Evolutionary conservation across 2,888 invertebrate genomes (phyloP).

Genomic region (Ormyrus labotus): DNA sequence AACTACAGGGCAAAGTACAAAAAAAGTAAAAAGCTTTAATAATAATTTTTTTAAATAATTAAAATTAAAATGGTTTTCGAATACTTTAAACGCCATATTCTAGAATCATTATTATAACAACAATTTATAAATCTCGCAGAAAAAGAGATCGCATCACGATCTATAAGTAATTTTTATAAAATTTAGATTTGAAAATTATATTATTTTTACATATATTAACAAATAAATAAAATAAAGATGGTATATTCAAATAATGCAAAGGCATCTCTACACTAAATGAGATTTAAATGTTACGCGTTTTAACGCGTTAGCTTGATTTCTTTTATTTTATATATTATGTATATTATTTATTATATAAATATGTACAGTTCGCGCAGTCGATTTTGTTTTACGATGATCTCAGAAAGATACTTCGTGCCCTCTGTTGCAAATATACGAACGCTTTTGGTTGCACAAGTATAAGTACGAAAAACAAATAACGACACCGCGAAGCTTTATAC

Average conservation of each 20-base stretch:
- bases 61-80: too few species aligned
- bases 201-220: background rate
- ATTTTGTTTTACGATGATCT: constrained; percentile 45
- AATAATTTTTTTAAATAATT: constrained; percentile 15
- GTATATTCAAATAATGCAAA: constrained; percentile 2
- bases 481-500: constrained; percentile 25
- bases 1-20: constrained; percentile 45
- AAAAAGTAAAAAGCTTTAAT: constrained; percentile 37
- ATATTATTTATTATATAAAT: background rate
- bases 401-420: constrained; percentile 42
- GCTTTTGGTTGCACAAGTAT: background rate
- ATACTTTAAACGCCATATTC: too few species aligned
- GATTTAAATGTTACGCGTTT: constrained; percentile 3
- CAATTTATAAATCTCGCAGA: too few species aligned
- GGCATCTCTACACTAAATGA: constrained; percentile 18
- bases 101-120: too few species aligned
- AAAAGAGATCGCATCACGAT: too few species aligned
- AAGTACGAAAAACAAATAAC: constrained; percentile 31
- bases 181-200: too few species aligned
- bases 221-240: background rate
- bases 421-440: background rate
- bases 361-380: constrained; percentile 24
- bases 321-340: constrained; percentile 2
- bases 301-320: constrained; percentile 10
- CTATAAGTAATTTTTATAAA: background rate